Conservation (phyloP, 2,113 vertebrate genomes). For the Scopus umbretta region DNA sequence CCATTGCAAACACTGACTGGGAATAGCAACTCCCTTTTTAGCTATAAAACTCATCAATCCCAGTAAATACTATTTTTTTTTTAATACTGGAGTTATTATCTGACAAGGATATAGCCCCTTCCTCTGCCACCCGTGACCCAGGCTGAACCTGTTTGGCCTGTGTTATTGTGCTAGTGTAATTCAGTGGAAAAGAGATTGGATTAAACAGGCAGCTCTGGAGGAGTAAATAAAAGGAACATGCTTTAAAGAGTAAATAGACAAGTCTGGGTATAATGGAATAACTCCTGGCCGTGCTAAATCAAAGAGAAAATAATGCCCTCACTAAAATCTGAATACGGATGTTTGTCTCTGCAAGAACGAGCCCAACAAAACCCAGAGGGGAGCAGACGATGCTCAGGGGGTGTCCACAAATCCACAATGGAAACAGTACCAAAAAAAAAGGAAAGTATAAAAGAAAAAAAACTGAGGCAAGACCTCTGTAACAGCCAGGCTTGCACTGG, state of each 20-base stretch:
- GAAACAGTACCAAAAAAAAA: not conserved
- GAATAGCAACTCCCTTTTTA: not conserved
- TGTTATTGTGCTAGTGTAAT: constrained; percentile 57
- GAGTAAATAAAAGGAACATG: constrained; percentile 44
- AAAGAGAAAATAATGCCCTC: constrained; percentile 6
- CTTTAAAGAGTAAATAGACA: constrained; percentile 65
- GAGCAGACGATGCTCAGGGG: not conserved
- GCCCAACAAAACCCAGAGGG: not conserved
- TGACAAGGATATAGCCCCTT: not conserved
- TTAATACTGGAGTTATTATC: not conserved
- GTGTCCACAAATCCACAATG: not conserved
- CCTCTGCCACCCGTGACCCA: not conserved
- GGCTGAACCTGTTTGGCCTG: constrained; percentile 42
- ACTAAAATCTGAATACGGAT: not conserved
- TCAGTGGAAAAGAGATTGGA: constrained; percentile 62
- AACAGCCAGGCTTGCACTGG: not conserved
- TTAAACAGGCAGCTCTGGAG: constrained; percentile 40
- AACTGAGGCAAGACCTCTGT: not conserved
- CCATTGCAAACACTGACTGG: not conserved
- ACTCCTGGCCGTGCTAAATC: constrained; percentile 1
- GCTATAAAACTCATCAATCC: not conserved
- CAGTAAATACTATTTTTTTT: not conserved
- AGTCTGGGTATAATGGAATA: constrained; percentile 35
- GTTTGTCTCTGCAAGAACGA: not conserved
- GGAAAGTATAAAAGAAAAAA: not conserved